Evolutionary conservation across 2,797 vertebrate species (phyloP), one percentile per base, ranked within the genome.

Genomic region (Borostomias antarcticus): DNA sequence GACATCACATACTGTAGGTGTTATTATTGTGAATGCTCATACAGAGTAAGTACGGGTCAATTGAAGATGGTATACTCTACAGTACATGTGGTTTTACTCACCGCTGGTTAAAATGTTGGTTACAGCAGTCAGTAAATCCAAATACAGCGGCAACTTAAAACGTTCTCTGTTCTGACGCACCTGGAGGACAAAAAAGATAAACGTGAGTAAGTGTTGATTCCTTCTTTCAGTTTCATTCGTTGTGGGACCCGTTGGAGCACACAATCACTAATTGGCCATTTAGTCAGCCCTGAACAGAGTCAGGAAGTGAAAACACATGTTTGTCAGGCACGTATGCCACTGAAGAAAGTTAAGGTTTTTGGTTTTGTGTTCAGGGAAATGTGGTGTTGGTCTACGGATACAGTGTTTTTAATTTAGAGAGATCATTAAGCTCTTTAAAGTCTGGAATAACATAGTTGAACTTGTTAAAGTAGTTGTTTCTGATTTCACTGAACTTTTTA

Each of bases 51-150:
- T n/a, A n/a, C n/a, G n/a, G n/a, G n/a, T n/a, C n/a, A n/a, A n/a
- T 4, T 10, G 37, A 40, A 40, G n/a, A 45, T 45, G 40, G 1
- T 45, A 5, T 17, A 45, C 40, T 13, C n/a, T 28, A 53, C 13
- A 15, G 13, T 13, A 13, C 26, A 53, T 6, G 26, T 53, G 5
- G 1, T 53, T 53, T 13, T 30, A 53, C 51, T 53, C 51, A 53
- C 26, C 51, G 3, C 21, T 6, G 25, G 2, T 28, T 9, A 28
- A 53, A 17, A 5, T 53, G 6, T 13, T 2, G 10, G 8, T 53
- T 26, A 53, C 26, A 29, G 23, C 26, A 28, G 11, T 57, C n/a
- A 32, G n/a, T 57, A 32, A 57, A 57, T 56, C 29, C 53, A 19
- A 33, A 56, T 32, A 17, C 53, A 56, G 53, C 7, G 26, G 53